These are phyloP conservation scores for Oasisia sp. DNA, from an alignment of 2,888 invertebrate species.

Conservation along the genomic window DNA sequence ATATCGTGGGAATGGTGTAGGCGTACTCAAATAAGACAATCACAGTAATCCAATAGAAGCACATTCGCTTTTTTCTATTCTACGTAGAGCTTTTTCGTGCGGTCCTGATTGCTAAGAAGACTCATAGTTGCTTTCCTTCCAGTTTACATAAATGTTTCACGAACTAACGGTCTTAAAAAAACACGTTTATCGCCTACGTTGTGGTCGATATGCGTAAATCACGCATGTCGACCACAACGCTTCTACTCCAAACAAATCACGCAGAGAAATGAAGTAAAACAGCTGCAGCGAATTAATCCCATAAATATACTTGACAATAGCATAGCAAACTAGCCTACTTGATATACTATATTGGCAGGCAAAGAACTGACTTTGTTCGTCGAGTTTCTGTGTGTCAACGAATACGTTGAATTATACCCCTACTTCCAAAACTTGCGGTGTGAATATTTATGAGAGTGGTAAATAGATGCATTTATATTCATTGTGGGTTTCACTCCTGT, in stretches of 20 bases:
- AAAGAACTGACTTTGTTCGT: background rate
- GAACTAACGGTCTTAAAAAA: background rate
- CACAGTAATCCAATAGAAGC: background rate
- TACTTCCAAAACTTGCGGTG: background rate
- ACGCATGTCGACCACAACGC: background rate
- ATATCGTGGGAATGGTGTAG: background rate
- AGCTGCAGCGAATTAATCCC: background rate
- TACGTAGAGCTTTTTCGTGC: background rate
- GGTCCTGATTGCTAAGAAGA: background rate
- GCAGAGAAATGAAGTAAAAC: background rate
- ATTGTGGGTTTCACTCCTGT: background rate
- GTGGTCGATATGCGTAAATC: background rate
- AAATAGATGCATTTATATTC: background rate
- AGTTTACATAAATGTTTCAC: background rate
- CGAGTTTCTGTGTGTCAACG: background rate
- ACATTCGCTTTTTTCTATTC: background rate
- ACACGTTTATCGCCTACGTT: background rate
- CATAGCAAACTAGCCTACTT: background rate
- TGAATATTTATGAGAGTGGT: background rate
- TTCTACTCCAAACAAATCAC: background rate
- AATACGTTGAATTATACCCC: background rate
- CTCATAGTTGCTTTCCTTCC: background rate
- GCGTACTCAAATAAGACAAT: background rate
- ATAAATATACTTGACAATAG: background rate
- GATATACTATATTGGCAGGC: background rate